Evolutionary conservation across 2,888 invertebrate species (phyloP).

Genomic region (Stegophylla sp.): DNA sequence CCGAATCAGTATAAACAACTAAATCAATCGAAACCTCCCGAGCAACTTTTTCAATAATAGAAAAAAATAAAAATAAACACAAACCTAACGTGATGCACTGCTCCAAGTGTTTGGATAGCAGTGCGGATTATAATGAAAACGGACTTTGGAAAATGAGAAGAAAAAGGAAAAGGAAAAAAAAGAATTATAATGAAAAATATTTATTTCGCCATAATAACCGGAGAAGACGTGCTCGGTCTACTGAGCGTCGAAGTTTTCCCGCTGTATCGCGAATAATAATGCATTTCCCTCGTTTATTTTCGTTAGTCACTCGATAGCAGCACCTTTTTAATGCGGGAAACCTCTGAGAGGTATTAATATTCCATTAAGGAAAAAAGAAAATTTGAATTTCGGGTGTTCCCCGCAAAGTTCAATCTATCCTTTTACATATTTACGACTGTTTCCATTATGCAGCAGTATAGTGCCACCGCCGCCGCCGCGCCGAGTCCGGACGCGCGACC

Average conservation of each 20-base stretch:
- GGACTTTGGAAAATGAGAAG: not conserved
- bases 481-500: not conserved
- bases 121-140: conserved; percentile 43
- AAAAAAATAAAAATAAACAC: not conserved
- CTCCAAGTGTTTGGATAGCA: conserved; percentile 15
- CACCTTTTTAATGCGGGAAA: conserved; percentile 52
- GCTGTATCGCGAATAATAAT: conserved; percentile 56
- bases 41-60: conserved; percentile 38
- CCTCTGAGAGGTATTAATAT: conserved; percentile 54
- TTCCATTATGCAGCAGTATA: conserved; percentile 57
- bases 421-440: conserved; percentile 59
- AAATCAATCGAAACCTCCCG: not conserved
- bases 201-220: conserved; percentile 40
- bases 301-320: conserved; percentile 57
- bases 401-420: conserved; percentile 56
- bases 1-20: conserved; percentile 12
- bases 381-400: conserved; percentile 55
- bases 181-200: conserved; percentile 45
- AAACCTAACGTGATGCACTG: not conserved
- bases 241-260: conserved; percentile 43
- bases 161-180: not conserved
- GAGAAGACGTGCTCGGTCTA: conserved; percentile 33
- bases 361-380: conserved; percentile 57
- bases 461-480: not conserved
- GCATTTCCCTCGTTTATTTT: conserved; percentile 53